A percentile compares a stretch with the other conserved stretches of the same genome.
These are phyloP conservation scores for Ispidina picta DNA, from an alignment of 2,797 vertebrate genomes.

Conservation along the genomic window DNA sequence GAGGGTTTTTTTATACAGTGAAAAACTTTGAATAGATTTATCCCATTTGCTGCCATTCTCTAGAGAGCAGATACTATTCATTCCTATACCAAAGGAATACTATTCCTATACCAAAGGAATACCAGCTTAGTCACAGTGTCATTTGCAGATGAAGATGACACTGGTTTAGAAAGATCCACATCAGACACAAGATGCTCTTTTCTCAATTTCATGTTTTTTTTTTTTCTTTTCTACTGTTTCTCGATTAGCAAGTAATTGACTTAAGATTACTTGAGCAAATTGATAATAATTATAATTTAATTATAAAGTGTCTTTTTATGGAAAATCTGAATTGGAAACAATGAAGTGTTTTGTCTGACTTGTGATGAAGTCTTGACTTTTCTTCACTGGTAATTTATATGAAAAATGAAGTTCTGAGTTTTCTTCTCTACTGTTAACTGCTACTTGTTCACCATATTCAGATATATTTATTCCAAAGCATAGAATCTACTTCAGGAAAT, in stretches of 20 bases:
- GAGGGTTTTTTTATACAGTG: neutral
- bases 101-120: neutral
- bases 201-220: neutral
- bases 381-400: neutral
- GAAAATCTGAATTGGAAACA: neutral
- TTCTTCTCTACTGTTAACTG: neutral
- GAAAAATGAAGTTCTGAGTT: neutral
- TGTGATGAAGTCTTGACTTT: neutral
- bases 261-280: neutral
- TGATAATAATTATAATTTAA: neutral
- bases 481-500: neutral
- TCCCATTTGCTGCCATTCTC: neutral
- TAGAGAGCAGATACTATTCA: neutral
- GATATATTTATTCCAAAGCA: neutral
- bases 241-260: neutral
- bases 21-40: neutral
- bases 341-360: neutral
- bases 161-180: neutral
- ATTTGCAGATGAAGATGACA: accelerated
- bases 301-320: neutral
- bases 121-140: neutral
- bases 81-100: neutral
- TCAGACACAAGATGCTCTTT: neutral
- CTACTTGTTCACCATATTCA: neutral
- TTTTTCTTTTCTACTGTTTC: neutral